Evolutionary conservation across 2,888 invertebrate species (phyloP).

Genomic region (Eristalis tenax): DNA sequence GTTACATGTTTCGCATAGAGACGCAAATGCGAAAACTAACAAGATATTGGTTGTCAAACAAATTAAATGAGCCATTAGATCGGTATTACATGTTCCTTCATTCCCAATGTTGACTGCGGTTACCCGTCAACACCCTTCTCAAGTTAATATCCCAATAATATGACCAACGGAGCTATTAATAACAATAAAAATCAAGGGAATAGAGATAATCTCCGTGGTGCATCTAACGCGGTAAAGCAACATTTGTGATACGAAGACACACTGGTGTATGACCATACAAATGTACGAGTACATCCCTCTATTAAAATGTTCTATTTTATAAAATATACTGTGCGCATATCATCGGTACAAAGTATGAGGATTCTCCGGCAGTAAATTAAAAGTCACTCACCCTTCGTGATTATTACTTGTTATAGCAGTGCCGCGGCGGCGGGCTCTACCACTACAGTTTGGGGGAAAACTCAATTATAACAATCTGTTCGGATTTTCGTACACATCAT

Average conservation of each 20-base stretch:
- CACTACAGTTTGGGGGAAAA: conserved; percentile 75
- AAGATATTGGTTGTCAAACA: conserved; percentile 40
- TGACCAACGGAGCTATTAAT: conserved; percentile 56
- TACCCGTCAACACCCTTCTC: conserved; percentile 36
- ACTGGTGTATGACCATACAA: neutral
- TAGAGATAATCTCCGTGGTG: conserved; percentile 45
- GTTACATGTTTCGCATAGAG: no score
- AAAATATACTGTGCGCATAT: conserved; percentile 11
- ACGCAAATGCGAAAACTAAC: conserved; percentile 11
- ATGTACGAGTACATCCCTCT: neutral
- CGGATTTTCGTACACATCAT: conserved; percentile 78
- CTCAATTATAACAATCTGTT: conserved; percentile 82
- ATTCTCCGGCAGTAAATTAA: conserved; percentile 78
- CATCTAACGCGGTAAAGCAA: conserved; percentile 18
- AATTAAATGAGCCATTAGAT: conserved; percentile 47
- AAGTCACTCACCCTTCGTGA: conserved; percentile 79
- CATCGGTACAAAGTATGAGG: conserved; percentile 33
- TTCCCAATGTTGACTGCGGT: conserved; percentile 25
- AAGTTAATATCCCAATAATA: conserved; percentile 51
- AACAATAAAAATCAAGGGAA: conserved; percentile 47
- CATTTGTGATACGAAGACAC: conserved; percentile 3
- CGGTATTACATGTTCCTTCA: neutral
- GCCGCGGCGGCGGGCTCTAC: conserved; percentile 49
- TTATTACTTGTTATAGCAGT: conserved; percentile 40
- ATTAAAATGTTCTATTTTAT: neutral